These are phyloP conservation scores for Indri indri DNA, from an alignment of 2,113 vertebrate genomes.

Conservation along the genomic window DNA sequence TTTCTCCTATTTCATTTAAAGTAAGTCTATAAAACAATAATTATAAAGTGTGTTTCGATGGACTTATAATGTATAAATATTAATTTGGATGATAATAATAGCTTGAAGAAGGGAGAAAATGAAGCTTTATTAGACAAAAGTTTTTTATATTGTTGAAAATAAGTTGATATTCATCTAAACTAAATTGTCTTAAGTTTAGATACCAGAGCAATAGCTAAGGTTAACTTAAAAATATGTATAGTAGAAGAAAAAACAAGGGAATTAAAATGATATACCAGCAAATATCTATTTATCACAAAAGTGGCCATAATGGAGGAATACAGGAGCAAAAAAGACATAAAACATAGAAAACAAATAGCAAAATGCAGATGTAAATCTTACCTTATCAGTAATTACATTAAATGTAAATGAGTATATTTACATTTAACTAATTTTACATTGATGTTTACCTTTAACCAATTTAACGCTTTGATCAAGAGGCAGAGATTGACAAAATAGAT, in stretches of 20 bases:
- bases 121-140: not conserved
- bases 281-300: not conserved
- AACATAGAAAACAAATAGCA: not conserved
- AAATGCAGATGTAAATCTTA: not conserved
- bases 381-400: not conserved
- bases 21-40: not conserved
- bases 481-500: not conserved
- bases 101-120: not conserved
- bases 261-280: not conserved
- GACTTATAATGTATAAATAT: not conserved
- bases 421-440: too few relatives aligned
- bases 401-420: not conserved
- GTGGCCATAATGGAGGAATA: not conserved
- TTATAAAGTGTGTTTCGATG: too few relatives aligned
- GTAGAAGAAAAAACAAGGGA: not conserved
- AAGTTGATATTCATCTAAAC: not conserved
- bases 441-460: too few relatives aligned
- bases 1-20: not conserved
- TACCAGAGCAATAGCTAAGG: not conserved
- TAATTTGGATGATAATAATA: not conserved
- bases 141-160: not conserved
- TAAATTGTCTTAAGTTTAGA: not conserved
- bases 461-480: not conserved
- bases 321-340: not conserved
- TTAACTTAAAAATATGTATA: not conserved